Conservation (phyloP, 1,140 invertebrate species). For the Harlomillsia oculata region DNA sequence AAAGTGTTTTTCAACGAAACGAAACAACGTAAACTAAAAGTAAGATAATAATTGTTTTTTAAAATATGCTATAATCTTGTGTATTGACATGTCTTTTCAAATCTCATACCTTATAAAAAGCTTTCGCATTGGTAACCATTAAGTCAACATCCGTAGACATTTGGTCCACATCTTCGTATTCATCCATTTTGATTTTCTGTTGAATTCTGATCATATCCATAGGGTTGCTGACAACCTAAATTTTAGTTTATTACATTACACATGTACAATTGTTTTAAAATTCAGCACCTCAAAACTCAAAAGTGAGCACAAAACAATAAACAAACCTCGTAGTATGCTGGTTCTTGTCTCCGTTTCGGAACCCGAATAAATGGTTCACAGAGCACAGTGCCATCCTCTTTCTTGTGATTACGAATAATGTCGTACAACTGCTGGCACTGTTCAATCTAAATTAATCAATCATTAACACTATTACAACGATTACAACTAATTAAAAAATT, state of each 20-base stretch:
- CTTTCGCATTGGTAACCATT: constrained; percentile 83
- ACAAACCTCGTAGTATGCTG: constrained; percentile 67
- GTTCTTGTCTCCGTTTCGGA: constrained; percentile 81
- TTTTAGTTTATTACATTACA: constrained; percentile 33
- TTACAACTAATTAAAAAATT: background rate
- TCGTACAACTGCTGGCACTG: constrained; percentile 88
- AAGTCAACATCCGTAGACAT: constrained; percentile 75
- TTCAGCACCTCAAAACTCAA: background rate
- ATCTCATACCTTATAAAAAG: constrained; percentile 69
- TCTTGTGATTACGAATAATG: constrained; percentile 77
- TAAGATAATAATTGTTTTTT: no score
- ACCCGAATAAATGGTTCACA: constrained; percentile 91
- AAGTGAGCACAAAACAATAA: background rate
- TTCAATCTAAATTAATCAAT: constrained; percentile 52
- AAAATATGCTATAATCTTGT: no score
- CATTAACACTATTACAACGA: background rate
- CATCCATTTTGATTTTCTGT: constrained; percentile 91
- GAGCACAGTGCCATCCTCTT: constrained; percentile 77
- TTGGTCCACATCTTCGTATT: constrained; percentile 81
- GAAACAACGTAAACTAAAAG: no score
- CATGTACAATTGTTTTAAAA: background rate
- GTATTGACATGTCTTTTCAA: background rate
- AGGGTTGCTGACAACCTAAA: constrained; percentile 70
- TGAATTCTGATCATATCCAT: constrained; percentile 90
- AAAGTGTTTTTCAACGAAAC: background rate